Conservation (phyloP, 2,113 vertebrate species). For the Zapornia atra region DNA sequence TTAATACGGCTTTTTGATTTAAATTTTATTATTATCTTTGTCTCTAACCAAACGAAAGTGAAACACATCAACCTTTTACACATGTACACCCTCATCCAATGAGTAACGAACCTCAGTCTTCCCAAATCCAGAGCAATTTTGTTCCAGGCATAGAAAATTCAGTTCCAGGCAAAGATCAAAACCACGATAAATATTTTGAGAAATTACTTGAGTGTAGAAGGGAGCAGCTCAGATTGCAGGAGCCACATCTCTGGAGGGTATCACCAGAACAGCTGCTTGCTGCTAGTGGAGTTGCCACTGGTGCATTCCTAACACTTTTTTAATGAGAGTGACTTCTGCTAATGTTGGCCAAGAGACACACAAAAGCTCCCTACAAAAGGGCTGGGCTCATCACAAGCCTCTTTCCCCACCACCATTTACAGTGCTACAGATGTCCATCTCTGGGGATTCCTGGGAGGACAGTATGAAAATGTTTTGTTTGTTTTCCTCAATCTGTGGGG, state of each 20-base stretch:
- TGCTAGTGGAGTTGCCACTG: neutral
- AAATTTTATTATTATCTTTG: neutral
- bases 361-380: rapidly evolving
- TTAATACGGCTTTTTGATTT: neutral
- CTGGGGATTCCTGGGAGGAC: neutral
- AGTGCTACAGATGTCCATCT: neutral
- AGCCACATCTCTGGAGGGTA: neutral
- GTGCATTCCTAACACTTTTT: neutral
- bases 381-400: neutral
- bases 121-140: neutral
- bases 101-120: neutral
- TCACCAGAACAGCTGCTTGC: slow-evolving; percentile 29
- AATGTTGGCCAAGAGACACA: rapidly evolving
- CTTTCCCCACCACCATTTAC: neutral
- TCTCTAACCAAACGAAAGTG: neutral
- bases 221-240: slow-evolving; percentile 37
- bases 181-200: slow-evolving; percentile 24
- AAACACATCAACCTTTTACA: neutral
- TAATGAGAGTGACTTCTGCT: neutral
- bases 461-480: neutral
- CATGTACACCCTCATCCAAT: neutral
- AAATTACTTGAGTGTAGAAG: slow-evolving; percentile 16
- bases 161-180: slow-evolving; percentile 29
- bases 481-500: neutral
- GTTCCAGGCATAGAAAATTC: neutral